Evolutionary conservation across 2,113 vertebrate genomes (phyloP).

Genomic region (Leptosomus discolor): DNA sequence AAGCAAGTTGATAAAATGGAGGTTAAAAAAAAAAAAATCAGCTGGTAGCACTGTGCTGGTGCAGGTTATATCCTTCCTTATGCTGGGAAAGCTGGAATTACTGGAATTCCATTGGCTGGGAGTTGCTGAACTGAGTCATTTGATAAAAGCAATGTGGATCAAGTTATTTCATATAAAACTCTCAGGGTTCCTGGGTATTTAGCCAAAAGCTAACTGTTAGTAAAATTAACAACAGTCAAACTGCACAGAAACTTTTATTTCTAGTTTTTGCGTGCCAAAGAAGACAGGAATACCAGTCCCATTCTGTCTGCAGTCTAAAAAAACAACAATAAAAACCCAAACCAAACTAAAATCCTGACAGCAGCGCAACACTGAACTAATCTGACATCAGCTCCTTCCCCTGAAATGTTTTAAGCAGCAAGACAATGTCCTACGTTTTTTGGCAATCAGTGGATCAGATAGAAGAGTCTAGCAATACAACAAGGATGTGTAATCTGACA

Average conservation of each 20-base stretch:
- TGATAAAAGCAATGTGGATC: neutral
- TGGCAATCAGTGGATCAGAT: constrained; percentile 77
- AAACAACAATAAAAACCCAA: neutral
- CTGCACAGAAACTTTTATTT: neutral
- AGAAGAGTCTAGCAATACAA: constrained; percentile 81
- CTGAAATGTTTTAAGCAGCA: constrained; percentile 68
- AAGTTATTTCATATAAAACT: neutral
- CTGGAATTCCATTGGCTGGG: neutral
- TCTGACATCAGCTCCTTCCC: constrained; percentile 67
- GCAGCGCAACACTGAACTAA: constrained; percentile 28
- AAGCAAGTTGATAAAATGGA: constrained; percentile 20
- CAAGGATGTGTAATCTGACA: constrained; percentile 89
- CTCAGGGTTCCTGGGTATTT: neutral
- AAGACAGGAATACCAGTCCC: neutral
- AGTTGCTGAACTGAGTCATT: constrained; percentile 10
- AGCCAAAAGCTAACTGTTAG: neutral
- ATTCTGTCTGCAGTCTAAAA: neutral
- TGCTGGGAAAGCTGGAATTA: neutral
- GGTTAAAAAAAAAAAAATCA: neutral
- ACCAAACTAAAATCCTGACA: neutral
- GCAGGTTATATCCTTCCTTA: neutral
- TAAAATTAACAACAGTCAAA: neutral
- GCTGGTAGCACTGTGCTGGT: neutral
- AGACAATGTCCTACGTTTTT: constrained; percentile 69
- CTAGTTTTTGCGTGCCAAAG: neutral